Percentiles rank a stretch among this genome's conserved stretches.
phyloP scores from a whole-genome alignment of 2,888 invertebrate genomes.

The Conchocele bisecta region DNA sequence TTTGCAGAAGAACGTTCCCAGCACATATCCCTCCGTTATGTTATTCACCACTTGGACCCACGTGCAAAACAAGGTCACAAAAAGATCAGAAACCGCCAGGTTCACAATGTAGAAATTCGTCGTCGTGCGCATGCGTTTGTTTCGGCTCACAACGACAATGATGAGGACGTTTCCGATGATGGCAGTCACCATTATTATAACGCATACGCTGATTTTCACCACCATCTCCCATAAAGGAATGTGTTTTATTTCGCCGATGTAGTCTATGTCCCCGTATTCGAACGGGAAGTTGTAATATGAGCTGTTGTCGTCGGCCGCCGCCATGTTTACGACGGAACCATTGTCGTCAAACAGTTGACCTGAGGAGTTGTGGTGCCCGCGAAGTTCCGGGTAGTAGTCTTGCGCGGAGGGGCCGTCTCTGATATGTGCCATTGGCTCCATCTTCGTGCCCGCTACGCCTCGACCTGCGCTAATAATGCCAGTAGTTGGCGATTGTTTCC shows the following conservation, averaged over 20 bases:
- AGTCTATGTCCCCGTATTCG: conserved; percentile 23
- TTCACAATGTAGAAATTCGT: conserved; percentile 76
- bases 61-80: conserved; percentile 86
- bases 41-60: conserved; percentile 90
- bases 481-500: no score
- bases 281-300: no score
- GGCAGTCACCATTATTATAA: conserved; percentile 51
- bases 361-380: no score
- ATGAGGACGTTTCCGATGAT: conserved; percentile 59
- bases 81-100: conserved; percentile 77
- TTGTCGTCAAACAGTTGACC: no score
- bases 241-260: conserved; percentile 35
- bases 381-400: no score
- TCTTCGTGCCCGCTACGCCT: no score
- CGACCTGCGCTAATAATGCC: no score
- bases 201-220: conserved; percentile 54
- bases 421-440: no score
- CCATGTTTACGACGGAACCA: no score
- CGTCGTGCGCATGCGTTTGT: conserved; percentile 66
- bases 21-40: conserved; percentile 90
- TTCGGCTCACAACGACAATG: conserved; percentile 58
- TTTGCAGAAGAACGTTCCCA: conserved; percentile 90
- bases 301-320: no score
- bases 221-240: conserved; percentile 53
- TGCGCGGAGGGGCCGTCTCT: no score